Evolutionary conservation across 1,140 invertebrate species (phyloP).

Genomic region (Doryteuthis pealeii): DNA sequence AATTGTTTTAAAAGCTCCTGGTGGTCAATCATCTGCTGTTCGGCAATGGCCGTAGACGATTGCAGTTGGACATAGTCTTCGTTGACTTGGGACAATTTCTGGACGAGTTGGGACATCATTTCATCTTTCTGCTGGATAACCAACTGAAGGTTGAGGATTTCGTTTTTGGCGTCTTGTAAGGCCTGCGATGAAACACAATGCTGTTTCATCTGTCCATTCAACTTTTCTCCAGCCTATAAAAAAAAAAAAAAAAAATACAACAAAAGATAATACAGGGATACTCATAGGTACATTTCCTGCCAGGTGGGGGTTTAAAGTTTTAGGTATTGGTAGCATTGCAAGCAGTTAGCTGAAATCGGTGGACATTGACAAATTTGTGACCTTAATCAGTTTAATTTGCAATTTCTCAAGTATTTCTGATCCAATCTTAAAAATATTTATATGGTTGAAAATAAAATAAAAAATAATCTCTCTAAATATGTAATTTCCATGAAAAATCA

Average conservation of each 20-base stretch:
- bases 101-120: constrained; percentile 31
- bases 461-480: too few relatives aligned
- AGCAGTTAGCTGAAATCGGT: too few relatives aligned
- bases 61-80: constrained; percentile 23
- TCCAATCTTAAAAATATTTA: too few relatives aligned
- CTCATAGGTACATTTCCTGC: too few relatives aligned
- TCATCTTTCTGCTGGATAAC: constrained; percentile 37
- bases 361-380: too few relatives aligned
- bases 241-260: constrained; percentile 5
- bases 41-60: not conserved
- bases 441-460: too few relatives aligned
- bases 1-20: constrained; percentile 21
- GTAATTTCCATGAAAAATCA: too few relatives aligned
- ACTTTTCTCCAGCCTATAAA: constrained; percentile 42
- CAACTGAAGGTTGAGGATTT: constrained; percentile 37
- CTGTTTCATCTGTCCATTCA: constrained; percentile 36
- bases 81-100: constrained; percentile 28
- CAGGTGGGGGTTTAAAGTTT: too few relatives aligned
- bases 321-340: too few relatives aligned
- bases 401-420: too few relatives aligned
- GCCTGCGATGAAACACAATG: constrained; percentile 34
- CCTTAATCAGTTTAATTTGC: too few relatives aligned
- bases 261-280: too few relatives aligned
- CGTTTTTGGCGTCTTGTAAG: constrained; percentile 37
- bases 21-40: constrained; percentile 18